Percentiles rank a stretch among this genome's conserved stretches.
Evolutionary conservation across 1,140 invertebrate genomes (phyloP).

Genomic region (Leucophenga varia): DNA sequence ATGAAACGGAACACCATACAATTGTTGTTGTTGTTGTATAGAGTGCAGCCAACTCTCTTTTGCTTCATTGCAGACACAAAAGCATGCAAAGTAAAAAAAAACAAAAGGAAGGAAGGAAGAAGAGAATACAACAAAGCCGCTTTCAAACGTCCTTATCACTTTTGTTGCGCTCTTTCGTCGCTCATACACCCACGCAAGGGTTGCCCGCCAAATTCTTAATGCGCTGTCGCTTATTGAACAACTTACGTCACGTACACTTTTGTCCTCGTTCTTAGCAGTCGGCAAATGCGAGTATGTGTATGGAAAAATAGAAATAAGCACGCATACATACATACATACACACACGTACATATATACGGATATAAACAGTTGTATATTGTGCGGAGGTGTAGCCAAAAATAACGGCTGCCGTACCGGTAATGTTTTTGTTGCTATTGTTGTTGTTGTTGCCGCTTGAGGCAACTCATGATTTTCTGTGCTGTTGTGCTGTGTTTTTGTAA

Average conservation of each 20-base stretch:
- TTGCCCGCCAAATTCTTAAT: conserved; percentile 43
- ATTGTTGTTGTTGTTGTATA: too few relatives aligned
- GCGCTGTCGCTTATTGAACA: conserved; percentile 3
- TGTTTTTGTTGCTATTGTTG: background rate
- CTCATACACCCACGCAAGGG: conserved; percentile 44
- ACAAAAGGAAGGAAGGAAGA: too few relatives aligned
- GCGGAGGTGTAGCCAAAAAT: background rate
- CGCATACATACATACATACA: background rate
- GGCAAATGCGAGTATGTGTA: too few relatives aligned
- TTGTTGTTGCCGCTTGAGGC: too few relatives aligned
- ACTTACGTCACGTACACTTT: conserved; percentile 19
- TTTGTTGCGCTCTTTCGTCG: too few relatives aligned
- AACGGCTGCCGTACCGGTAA: too few relatives aligned
- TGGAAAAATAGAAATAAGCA: background rate
- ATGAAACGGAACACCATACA: too few relatives aligned
- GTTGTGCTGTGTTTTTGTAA: too few relatives aligned
- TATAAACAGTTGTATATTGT: too few relatives aligned
- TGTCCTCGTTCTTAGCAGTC: conserved; percentile 10
- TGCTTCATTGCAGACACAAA: conserved; percentile 2
- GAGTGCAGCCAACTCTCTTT: too few relatives aligned
- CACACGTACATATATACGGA: conserved; percentile 5
- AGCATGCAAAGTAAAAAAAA: conserved; percentile 30
- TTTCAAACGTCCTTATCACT: conserved; percentile 11
- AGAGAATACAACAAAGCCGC: too few relatives aligned
- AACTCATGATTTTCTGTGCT: too few relatives aligned